A percentile compares a stretch with the other conserved stretches of the same genome.
Evolutionary conservation across 1,140 invertebrate genomes (phyloP).

Genomic region (Zaprionus kolodkinae): DNA sequence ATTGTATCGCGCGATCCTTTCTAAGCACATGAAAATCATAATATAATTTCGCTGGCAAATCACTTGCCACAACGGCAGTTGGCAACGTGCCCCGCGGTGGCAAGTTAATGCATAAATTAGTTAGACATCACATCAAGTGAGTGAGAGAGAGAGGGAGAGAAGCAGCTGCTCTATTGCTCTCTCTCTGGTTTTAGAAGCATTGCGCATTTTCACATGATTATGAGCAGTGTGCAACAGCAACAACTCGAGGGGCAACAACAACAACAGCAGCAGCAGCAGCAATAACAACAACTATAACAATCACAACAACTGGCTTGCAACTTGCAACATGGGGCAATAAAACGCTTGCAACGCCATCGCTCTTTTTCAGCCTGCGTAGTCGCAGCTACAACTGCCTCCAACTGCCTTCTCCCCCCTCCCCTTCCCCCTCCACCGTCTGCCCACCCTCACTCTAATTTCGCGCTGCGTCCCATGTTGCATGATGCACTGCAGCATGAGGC

Average conservation of each 20-base stretch:
- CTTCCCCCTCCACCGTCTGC: not conserved
- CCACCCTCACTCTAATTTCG: slow-evolving; percentile 12
- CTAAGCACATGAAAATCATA: not conserved
- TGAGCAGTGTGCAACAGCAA: slow-evolving; percentile 40
- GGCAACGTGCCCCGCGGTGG: slow-evolving; percentile 16
- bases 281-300: slow-evolving; percentile 26
- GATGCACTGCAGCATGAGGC: slow-evolving; percentile 73
- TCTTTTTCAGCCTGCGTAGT: not conserved
- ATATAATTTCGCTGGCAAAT: slow-evolving; percentile 22
- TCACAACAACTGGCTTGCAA: not conserved
- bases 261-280: slow-evolving; percentile 23
- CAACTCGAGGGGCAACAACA: not conserved
- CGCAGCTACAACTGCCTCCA: not conserved
- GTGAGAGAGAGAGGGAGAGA: not conserved
- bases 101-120: slow-evolving; percentile 46
- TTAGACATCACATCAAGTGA: slow-evolving; percentile 36
- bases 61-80: slow-evolving; percentile 15
- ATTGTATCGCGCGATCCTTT: slow-evolving; percentile 8
- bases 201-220: slow-evolving; percentile 78
- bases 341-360: slow-evolving; percentile 24
- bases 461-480: slow-evolving; percentile 57
- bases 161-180: not conserved
- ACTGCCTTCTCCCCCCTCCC: not conserved
- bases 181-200: slow-evolving; percentile 48
- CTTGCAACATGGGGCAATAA: slow-evolving; percentile 52